Conservation (phyloP, 2,113 vertebrate species). For the Periophthalmus modestus region DNA sequence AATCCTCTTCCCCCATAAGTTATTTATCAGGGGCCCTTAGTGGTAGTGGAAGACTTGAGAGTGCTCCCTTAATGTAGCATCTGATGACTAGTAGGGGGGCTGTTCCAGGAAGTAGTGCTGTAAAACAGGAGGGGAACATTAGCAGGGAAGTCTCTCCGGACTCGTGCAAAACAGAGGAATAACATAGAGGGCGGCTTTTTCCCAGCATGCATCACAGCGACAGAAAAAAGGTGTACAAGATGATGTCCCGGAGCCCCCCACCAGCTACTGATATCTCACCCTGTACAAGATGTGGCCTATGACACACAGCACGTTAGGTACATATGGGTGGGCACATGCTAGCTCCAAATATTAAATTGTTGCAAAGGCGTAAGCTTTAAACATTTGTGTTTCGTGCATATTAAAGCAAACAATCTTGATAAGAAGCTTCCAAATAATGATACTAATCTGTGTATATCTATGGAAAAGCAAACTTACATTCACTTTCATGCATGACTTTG, state of each 20-base stretch:
- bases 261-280: conserved; percentile 42
- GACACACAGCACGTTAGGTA: conserved; percentile 24
- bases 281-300: conserved; percentile 27
- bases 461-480: too few relatives aligned
- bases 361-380: too few relatives aligned
- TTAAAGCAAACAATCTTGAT: not conserved
- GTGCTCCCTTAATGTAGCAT: conserved; percentile 78
- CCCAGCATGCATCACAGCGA: conserved; percentile 61
- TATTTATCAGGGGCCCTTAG: conserved; percentile 81
- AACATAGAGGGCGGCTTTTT: conserved; percentile 56
- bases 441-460: too few relatives aligned
- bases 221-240: conserved; percentile 47
- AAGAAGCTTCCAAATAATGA: not conserved
- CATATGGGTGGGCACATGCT: conserved; percentile 10
- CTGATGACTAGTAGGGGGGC: conserved; percentile 76
- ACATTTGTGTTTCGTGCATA: too few relatives aligned
- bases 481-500: not conserved
- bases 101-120: conserved; percentile 77
- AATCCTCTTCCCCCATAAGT: conserved; percentile 77
- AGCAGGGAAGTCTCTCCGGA: conserved; percentile 67
- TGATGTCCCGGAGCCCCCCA: conserved; percentile 32
- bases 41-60: conserved; percentile 75
- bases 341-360: conserved; percentile 23
- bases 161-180: conserved; percentile 50
- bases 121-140: conserved; percentile 78